Conservation (phyloP, 1,140 invertebrate genomes). For the Homarus americanus region DNA sequence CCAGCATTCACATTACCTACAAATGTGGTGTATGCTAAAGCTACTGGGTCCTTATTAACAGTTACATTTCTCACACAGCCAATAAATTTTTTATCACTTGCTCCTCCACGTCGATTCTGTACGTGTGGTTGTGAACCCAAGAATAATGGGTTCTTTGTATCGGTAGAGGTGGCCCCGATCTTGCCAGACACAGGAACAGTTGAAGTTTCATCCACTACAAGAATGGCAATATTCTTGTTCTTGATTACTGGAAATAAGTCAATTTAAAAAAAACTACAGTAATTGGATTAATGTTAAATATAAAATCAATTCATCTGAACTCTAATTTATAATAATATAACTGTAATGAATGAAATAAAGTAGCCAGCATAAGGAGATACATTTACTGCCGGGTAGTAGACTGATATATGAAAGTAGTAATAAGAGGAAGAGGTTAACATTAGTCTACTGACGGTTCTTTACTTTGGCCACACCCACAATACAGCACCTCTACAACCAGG, state of each 20-base stretch:
- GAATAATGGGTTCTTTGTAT: constrained; percentile 91
- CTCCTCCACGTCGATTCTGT: constrained; percentile 80
- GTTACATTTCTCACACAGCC: constrained; percentile 82
- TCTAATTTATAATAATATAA: too few relatives aligned
- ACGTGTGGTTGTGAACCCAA: constrained; percentile 89
- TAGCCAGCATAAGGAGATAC: too few relatives aligned
- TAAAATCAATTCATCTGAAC: too few relatives aligned
- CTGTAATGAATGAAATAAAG: too few relatives aligned
- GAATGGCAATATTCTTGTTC: constrained; percentile 88
- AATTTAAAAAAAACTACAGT: neutral
- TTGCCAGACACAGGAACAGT: constrained; percentile 84
- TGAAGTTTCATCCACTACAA: constrained; percentile 88
- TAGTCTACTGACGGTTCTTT: too few relatives aligned
- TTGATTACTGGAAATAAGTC: constrained; percentile 85
- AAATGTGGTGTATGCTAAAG: constrained; percentile 61
- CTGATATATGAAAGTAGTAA: too few relatives aligned
- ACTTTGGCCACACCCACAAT: too few relatives aligned
- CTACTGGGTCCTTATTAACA: constrained; percentile 42
- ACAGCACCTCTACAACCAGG: too few relatives aligned
- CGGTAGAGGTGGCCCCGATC: constrained; percentile 83
- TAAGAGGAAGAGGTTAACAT: too few relatives aligned
- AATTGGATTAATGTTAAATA: too few relatives aligned
- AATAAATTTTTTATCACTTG: constrained; percentile 84
- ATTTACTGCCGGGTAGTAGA: too few relatives aligned
- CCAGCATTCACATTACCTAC: constrained; percentile 68